These are phyloP conservation scores for Ophion obscuratus DNA, from an alignment of 2,888 invertebrate genomes.

Conservation along the genomic window DNA sequence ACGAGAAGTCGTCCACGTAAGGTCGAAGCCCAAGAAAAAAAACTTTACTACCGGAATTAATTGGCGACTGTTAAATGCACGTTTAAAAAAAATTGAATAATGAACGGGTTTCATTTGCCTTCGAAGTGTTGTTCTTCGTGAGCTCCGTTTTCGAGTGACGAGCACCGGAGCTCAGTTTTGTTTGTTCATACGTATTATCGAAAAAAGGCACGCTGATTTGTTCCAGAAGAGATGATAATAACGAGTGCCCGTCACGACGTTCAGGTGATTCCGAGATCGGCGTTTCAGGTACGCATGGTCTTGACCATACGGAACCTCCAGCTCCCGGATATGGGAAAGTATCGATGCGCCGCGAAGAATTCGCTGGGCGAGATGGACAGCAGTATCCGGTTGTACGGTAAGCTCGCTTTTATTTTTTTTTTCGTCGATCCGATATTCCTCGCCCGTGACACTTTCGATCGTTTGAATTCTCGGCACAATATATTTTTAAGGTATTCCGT, in stretches of 20 bases:
- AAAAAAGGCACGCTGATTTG: constrained; percentile 42
- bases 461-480: background rate
- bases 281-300: constrained; percentile 93
- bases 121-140: too few species aligned
- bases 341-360: constrained; percentile 90
- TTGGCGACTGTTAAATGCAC: too few species aligned
- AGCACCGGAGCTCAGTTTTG: too few species aligned
- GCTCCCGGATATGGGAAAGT: constrained; percentile 91
- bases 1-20: too few species aligned
- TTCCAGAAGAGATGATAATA: constrained; percentile 92
- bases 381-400: constrained; percentile 94
- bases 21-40: too few species aligned
- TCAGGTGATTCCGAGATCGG: constrained; percentile 86
- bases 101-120: too few species aligned
- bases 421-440: too few species aligned
- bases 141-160: too few species aligned
- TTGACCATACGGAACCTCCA: constrained; percentile 91
- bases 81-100: too few species aligned
- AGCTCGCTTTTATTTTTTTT: constrained; percentile 77
- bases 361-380: constrained; percentile 93
- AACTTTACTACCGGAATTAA: too few species aligned
- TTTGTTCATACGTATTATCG: background rate
- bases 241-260: constrained; percentile 92
- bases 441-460: background rate
- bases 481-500: too few species aligned